Base-by-base conservation (phyloP, 2,113 vertebrate genomes). In the Melospiza georgiana region DNA sequence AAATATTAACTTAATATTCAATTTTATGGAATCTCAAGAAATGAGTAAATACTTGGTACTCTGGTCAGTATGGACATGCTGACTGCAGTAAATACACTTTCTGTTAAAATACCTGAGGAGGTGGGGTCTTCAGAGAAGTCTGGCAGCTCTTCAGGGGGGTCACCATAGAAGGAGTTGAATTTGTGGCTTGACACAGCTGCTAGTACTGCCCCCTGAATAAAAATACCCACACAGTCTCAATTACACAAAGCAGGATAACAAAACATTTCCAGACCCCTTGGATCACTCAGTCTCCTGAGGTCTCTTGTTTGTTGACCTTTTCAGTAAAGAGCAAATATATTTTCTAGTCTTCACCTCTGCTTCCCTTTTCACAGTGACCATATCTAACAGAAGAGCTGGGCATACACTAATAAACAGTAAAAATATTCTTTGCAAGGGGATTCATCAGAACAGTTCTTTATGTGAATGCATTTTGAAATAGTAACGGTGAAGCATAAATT, bases 161-260 rank as follows among this genome's bases (percentile, higher is more conserved):
- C 99, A 76, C 99, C 99, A 39, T 99, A 99, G 97, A 99, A 99
- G 27, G 99, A 99, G 95, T 99, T 99, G 96, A 99, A 99, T 98
- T 99, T 99, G 98, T 99, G 99, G 97, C 99, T 99, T 96, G 99
- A 99, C 90, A 99, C 99, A 74, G 99, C 99, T 58, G 99, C 99
- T 96, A 99, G 98, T 85, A 99, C 99, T 41, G 99, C 99, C 51
- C 99, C 99, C 99, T 99, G 96, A 79, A 96, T 41, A 74, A 96
- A 96, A 96, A 95, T 10, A 97, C 21, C 83, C 87, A 94, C 54
- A 72, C 82, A 90, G 87, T 84, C 83, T 72, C 48, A 81, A 37
- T 96, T 95, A 96, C 76, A 88, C n/a, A 87, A 63, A 93, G 43
- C 58, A 72, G 24, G 46, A 84, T 12, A 74, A 84, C 4, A 3